Base-by-base conservation (phyloP, 2,888 invertebrate genomes). In the Patella ulyssiponensis region DNA sequence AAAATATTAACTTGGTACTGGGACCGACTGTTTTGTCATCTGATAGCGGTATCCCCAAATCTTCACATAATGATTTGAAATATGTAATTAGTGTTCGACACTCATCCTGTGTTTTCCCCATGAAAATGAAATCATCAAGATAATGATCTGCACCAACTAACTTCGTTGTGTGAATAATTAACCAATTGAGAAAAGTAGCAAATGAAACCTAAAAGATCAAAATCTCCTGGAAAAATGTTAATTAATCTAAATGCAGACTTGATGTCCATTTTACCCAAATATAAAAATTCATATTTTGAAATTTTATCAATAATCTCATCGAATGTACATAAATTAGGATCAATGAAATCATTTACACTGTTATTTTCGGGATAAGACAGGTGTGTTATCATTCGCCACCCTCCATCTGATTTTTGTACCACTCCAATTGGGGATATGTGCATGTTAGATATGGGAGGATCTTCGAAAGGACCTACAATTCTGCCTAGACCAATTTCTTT, bases 141-240 rank as follows among this genome's bases (percentile, higher is more conserved):
- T 64, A 64, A 20, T 64, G 27, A 56, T 27, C 15, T 27, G 69
- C 69, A 3, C n/a, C 23, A 54, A 27, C n/a, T 17, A 52, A 23
- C 4, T 52, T 20, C 14, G 69, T 14, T 17, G 20, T 72, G 9
- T 58, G 53, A 27, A n/a, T 23, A 9, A 58, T 20, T 33, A 73
- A 12, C 69, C 23, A 77, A 44, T 79, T 56, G 2, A 76, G 17
- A 53, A 79, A 79, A 12, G 58, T 64, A 14, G 72, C 51, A 71
- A 79, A 77, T 69, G 23, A 79, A 51, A 23, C 71, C 79, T 71
- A 73, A 70, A 15, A 58, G 33, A 23, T 74, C 73, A 75, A 79
- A 77, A 74, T 79, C 77, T 17, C n/a, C n/a, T 4, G 75, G 77
- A 44, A 71, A 14, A 3, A 77, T 33, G 2, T 64, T 71, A 53